phyloP scores from a whole-genome alignment of 1,140 invertebrate species.

The Oryctes rhinoceros region DNA sequence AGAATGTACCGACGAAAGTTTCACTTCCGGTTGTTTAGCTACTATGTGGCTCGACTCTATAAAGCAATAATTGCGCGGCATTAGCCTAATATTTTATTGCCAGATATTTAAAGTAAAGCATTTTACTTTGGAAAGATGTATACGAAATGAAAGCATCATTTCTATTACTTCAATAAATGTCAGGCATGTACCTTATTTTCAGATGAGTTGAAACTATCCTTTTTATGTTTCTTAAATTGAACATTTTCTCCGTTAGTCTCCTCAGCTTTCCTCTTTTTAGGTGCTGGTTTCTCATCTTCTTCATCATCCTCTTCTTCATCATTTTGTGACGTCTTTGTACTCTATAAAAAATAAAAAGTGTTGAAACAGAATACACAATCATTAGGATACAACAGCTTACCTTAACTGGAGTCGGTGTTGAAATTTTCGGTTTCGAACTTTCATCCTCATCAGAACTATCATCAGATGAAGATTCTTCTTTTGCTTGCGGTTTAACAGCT shows the following conservation, averaged over 20 bases:
- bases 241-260: conserved; percentile 51
- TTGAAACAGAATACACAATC: neutral
- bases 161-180: too few relatives aligned
- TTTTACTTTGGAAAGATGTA: too few relatives aligned
- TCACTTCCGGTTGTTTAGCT: too few relatives aligned
- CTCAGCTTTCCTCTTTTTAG: conserved; percentile 58
- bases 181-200: conserved; percentile 41
- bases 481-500: conserved; percentile 42
- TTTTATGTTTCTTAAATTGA: conserved; percentile 41
- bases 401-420: conserved; percentile 26
- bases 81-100: too few relatives aligned
- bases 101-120: too few relatives aligned
- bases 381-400: neutral
- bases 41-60: too few relatives aligned
- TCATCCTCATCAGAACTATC: conserved; percentile 53
- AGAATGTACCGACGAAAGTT: too few relatives aligned
- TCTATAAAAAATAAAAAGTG: neutral
- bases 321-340: conserved; percentile 25
- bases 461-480: conserved; percentile 49
- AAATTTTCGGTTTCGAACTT: neutral
- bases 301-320: conserved; percentile 45
- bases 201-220: conserved; percentile 60
- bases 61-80: too few relatives aligned
- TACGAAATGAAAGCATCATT: too few relatives aligned
- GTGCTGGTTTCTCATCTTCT: conserved; percentile 46